A percentile compares a stretch with the other conserved stretches of the same genome.
Evolutionary conservation across 2,888 invertebrate species (phyloP).

Genomic region (Dryobota labecula): DNA sequence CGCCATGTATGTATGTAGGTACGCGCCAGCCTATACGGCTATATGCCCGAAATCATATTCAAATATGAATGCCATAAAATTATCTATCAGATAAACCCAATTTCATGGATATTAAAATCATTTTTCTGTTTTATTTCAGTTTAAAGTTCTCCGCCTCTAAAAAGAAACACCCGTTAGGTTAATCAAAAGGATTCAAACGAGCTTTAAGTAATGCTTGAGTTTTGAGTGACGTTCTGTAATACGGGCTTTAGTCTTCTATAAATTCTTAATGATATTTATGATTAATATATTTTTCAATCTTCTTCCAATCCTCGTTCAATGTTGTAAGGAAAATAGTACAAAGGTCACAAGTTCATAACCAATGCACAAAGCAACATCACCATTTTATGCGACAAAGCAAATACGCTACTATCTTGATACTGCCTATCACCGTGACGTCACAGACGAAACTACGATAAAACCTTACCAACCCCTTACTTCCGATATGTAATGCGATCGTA

Average conservation of each 20-base stretch:
- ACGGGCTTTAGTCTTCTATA: neutral
- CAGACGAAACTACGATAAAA: slow-evolving; percentile 33
- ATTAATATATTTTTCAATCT: neutral
- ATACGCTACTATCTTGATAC: slow-evolving; percentile 7
- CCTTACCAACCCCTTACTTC: slow-evolving; percentile 58
- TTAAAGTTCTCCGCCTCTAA: no score
- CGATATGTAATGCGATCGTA: slow-evolving; percentile 65
- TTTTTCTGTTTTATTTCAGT: no score
- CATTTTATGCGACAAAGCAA: neutral
- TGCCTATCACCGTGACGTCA: slow-evolving; percentile 46
- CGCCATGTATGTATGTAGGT: no score
- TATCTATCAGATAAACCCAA: no score
- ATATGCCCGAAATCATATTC: no score
- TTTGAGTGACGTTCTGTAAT: no score
- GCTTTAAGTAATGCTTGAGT: no score
- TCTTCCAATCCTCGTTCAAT: neutral
- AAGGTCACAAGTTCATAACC: neutral
- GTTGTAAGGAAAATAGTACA: neutral
- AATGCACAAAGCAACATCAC: neutral
- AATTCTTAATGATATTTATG: neutral
- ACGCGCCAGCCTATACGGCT: no score
- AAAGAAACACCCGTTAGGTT: no score
- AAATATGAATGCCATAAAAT: no score
- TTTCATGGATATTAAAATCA: no score
- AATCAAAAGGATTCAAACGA: no score